These are phyloP conservation scores for Steatocranus sp. DNA, from an alignment of 2,797 vertebrate genomes.

Conservation along the genomic window DNA sequence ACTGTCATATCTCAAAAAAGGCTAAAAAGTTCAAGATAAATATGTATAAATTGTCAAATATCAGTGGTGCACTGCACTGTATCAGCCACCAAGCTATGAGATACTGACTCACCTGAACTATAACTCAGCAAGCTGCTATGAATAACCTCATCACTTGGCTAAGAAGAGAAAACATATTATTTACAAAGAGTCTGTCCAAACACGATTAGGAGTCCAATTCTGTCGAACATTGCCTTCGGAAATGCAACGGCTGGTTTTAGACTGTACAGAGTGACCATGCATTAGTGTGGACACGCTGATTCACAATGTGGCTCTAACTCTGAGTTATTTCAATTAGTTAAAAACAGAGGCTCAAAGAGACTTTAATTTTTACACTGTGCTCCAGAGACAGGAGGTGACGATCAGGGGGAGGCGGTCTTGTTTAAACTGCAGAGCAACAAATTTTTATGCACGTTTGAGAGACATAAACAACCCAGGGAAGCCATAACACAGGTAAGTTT, in stretches of 20 bases:
- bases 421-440: not conserved
- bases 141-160: slow-evolving; percentile 23
- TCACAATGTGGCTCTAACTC: not conserved
- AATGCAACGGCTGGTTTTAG: slow-evolving; percentile 28
- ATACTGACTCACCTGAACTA: not conserved
- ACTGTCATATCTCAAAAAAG: not conserved
- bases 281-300: not conserved
- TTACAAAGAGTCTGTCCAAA: slow-evolving; percentile 19
- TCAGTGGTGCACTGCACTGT: not conserved
- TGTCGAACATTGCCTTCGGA: not conserved
- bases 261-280: not conserved
- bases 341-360: not conserved
- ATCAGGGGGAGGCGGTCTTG: not conserved
- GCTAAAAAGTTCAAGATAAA: not conserved
- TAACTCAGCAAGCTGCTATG: slow-evolving; percentile 3
- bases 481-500: not conserved
- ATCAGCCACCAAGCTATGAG: not conserved
- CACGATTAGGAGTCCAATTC: slow-evolving; percentile 1
- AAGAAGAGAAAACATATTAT: slow-evolving; percentile 8
- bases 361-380: not conserved
- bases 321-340: not conserved
- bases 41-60: not conserved
- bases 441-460: not conserved
- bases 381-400: not conserved
- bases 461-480: not conserved